Evolutionary conservation across 2,888 invertebrate species (phyloP).

Genomic region (Macrosoma leucophasiata): DNA sequence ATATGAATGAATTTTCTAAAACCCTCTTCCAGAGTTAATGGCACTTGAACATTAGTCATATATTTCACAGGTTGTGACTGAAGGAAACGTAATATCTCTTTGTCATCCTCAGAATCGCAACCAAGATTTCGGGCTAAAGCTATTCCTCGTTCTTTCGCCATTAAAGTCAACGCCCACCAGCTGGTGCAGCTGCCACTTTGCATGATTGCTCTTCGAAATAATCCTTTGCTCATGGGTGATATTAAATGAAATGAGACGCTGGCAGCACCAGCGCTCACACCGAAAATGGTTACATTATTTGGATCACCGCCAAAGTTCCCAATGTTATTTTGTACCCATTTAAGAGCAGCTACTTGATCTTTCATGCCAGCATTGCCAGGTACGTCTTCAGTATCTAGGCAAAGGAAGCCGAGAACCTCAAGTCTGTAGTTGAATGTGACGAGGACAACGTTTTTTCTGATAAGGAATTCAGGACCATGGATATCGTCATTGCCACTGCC

Average conservation of each 20-base stretch:
- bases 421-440: slow-evolving; percentile 62
- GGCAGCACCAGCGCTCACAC: slow-evolving; percentile 56
- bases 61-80: slow-evolving; percentile 36
- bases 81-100: slow-evolving; percentile 44
- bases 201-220: slow-evolving; percentile 72
- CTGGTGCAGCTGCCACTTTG: slow-evolving; percentile 80
- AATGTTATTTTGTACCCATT: slow-evolving; percentile 58
- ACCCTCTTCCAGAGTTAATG: slow-evolving; percentile 28
- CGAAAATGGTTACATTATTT: slow-evolving; percentile 58
- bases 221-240: slow-evolving; percentile 59
- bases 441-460: slow-evolving; percentile 47
- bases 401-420: slow-evolving; percentile 53
- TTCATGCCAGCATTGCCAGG: slow-evolving; percentile 68
- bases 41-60: slow-evolving; percentile 30
- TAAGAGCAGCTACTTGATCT: slow-evolving; percentile 59
- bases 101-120: slow-evolving; percentile 39
- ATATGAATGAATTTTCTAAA: slow-evolving; percentile 28
- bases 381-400: slow-evolving; percentile 49
- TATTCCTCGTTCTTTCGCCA: slow-evolving; percentile 65
- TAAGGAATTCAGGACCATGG: slow-evolving; percentile 54
- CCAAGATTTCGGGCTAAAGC: slow-evolving; percentile 41
- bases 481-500: slow-evolving; percentile 48
- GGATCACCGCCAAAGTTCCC: slow-evolving; percentile 54
- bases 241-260: slow-evolving; percentile 47
- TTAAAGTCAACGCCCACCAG: slow-evolving; percentile 62